These are phyloP conservation scores for Pseudopleuronectes americanus DNA, from an alignment of 2,797 vertebrate genomes.

Conservation along the genomic window DNA sequence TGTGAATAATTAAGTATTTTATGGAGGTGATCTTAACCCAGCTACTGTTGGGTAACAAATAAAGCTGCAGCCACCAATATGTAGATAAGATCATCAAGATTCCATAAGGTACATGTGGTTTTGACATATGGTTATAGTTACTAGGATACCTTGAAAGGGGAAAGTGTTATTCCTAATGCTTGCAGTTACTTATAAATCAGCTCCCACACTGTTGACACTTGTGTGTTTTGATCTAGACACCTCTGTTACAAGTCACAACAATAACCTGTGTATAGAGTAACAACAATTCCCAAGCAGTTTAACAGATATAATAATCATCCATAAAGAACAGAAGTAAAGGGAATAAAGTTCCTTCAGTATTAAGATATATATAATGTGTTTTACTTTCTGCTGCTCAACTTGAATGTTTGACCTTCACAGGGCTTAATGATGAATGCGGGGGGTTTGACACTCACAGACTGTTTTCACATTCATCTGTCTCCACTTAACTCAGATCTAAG, in stretches of 20 bases:
- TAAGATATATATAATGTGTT: background rate
- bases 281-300: background rate
- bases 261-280: background rate
- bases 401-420: background rate
- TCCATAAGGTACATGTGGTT: too few species aligned
- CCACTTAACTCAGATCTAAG: too few species aligned
- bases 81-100: too few species aligned
- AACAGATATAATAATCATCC: background rate
- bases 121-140: too few species aligned
- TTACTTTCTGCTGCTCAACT: background rate
- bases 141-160: too few species aligned
- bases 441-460: background rate
- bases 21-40: too few species aligned
- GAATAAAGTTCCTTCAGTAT: background rate
- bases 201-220: background rate
- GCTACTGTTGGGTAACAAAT: too few species aligned
- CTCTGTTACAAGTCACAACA: too few species aligned
- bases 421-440: background rate
- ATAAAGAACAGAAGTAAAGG: background rate
- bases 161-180: too few species aligned
- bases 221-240: background rate
- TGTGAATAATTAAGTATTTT: too few species aligned
- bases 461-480: background rate
- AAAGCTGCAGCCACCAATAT: too few species aligned
- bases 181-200: background rate